Base-by-base conservation (phyloP, 2,113 vertebrate genomes). In the Larimichthys polyactis region DNA sequence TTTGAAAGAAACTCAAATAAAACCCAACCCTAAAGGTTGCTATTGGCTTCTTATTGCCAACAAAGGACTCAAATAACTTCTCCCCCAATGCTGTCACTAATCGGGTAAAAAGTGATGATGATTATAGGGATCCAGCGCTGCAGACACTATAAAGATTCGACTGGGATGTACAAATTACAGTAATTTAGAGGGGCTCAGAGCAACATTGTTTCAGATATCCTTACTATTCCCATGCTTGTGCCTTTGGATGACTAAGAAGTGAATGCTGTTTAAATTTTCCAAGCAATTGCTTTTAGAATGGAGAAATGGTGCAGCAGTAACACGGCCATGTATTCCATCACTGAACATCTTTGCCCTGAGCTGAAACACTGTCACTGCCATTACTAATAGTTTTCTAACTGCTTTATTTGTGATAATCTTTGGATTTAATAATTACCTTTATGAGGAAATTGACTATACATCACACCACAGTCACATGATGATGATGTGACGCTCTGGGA, bases 131-230 rank as follows among this genome's bases (percentile, higher is more conserved):
- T 29, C 27, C n/a, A 14, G n/a, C 14, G 76, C 64, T 54, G 46
- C 70, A 57, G 64, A 83, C 9, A 2, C 46, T 71, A 40, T 59
- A 74, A 65, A 74, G 70, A 72, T 60, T 79, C 52, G 5, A 24
- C 66, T 62, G 71, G 36, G 69, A 82, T 67, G 55, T 68, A 36
- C 49, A 84, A 86, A 84, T 84, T 63, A 79, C 43, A 64, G 24
- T 84, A 71, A 88, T 88, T 79, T 80, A 82, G 59, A 7, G 7
- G n/a, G 20, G 49, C 59, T 32, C 32, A 44, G 54, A 79, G 79
- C 40, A 72, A 57, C 49, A 77, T 65, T 19, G 36, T 72, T 79
- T 82, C 54, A 64, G 20, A 76, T 66, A 81, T 66, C n/a, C 20
- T 29, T 24, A 72, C 48, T 15, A n/a, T 74, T 29, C 36, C 27